Evolutionary conservation across 2,797 vertebrate species (phyloP).

Genomic region (Pelobates cultripes): DNA sequence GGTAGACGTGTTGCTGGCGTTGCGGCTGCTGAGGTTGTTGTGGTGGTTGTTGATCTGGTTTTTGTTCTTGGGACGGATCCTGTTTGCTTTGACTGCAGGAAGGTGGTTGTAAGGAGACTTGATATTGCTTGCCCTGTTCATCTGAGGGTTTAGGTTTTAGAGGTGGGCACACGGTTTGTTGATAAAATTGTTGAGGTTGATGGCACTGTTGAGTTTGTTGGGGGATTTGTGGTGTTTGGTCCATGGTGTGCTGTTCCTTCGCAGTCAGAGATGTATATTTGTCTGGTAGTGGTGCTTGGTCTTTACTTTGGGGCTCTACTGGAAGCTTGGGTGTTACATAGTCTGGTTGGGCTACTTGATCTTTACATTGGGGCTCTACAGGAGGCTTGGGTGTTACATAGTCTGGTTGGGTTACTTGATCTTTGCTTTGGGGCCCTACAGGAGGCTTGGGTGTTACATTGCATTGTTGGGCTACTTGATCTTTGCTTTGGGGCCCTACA

Average conservation of each 20-base stretch:
- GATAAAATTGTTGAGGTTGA: conserved; percentile 15
- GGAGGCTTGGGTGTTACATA: not conserved
- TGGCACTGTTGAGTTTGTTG: not conserved
- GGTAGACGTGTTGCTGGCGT: conserved; percentile 6
- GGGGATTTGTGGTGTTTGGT: not conserved
- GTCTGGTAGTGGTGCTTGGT: not conserved
- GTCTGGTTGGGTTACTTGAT: not conserved
- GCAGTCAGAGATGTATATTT: not conserved
- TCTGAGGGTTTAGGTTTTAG: not conserved
- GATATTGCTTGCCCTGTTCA: not conserved
- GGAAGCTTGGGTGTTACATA: not conserved
- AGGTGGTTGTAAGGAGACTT: conserved; percentile 20
- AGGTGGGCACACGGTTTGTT: conserved; percentile 5
- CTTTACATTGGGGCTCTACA: not conserved
- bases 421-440: not conserved
- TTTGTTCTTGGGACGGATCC: not conserved
- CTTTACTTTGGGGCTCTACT: not conserved
- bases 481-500: not conserved
- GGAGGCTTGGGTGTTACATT: too few relatives aligned
- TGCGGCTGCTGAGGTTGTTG: not conserved
- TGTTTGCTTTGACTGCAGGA: conserved; percentile 11
- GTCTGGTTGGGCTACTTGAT: not conserved
- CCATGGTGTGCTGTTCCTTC: not conserved
- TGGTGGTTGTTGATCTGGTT: not conserved
- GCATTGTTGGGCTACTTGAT: too few relatives aligned